Evolutionary conservation across 2,797 vertebrate genomes (phyloP).

Genomic region (Spheniscus humboldti): DNA sequence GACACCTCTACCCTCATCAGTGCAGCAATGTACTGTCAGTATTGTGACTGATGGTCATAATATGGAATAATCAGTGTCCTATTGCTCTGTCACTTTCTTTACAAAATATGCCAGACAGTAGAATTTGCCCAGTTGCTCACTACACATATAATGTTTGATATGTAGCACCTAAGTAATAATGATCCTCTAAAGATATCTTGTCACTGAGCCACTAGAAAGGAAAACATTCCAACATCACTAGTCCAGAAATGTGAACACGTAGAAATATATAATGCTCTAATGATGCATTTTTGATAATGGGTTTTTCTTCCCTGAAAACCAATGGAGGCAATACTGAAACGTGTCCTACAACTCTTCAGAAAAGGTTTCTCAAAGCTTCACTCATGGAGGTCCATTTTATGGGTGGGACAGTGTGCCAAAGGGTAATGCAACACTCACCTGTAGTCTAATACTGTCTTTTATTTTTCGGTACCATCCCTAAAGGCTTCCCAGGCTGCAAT

Average conservation of each 20-base stretch:
- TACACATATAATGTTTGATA: neutral
- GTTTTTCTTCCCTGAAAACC: neutral
- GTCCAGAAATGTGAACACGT: neutral
- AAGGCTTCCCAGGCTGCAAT: neutral
- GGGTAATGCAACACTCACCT: neutral
- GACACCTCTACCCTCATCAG: neutral
- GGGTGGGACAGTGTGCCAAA: neutral
- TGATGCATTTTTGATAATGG: neutral
- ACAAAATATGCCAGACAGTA: neutral
- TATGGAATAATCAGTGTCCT: neutral
- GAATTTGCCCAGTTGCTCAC: neutral
- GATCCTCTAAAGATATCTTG: neutral
- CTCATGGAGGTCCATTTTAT: neutral
- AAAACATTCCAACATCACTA: neutral
- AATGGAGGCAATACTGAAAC: rapidly evolving
- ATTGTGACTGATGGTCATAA: neutral
- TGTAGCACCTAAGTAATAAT: neutral
- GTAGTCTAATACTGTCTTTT: neutral
- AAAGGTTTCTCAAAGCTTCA: neutral
- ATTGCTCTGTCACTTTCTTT: neutral
- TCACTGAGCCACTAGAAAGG: neutral
- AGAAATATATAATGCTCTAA: neutral
- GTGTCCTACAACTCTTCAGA: neutral
- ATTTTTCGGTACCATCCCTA: neutral
- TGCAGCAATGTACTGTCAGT: rapidly evolving